Evolutionary conservation across 2,113 vertebrate genomes (phyloP).

Genomic region (Saguinus imperator): DNA sequence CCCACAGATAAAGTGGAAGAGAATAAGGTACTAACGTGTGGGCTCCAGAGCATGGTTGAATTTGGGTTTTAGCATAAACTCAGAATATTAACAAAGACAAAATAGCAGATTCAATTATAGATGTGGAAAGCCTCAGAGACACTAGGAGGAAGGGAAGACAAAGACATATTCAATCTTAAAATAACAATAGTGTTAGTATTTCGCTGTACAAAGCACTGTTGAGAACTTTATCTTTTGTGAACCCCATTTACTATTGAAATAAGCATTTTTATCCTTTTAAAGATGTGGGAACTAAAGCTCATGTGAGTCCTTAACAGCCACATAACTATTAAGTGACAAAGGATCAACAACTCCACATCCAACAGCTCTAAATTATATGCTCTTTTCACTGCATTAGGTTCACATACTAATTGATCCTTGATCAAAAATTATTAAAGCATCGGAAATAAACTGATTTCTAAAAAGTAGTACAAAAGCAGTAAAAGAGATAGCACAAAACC

Average conservation of each 20-base stretch:
- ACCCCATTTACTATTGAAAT: slow-evolving; percentile 26
- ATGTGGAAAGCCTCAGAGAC: slow-evolving; percentile 53
- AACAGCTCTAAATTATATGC: background rate
- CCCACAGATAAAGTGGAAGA: slow-evolving; percentile 55
- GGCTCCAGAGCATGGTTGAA: slow-evolving; percentile 45
- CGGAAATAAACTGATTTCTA: slow-evolving; percentile 10
- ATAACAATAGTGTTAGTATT: slow-evolving; percentile 48
- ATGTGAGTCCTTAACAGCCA: background rate
- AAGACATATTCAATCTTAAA: slow-evolving; percentile 45
- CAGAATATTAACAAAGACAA: slow-evolving; percentile 63
- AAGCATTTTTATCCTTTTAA: slow-evolving; percentile 22
- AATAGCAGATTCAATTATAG: slow-evolving; percentile 69
- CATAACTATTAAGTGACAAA: background rate
- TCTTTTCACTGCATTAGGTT: background rate
- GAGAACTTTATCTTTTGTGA: slow-evolving; percentile 59
- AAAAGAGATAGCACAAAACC: background rate
- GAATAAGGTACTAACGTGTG: background rate
- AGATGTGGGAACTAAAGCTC: background rate
- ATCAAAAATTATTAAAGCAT: slow-evolving; percentile 12
- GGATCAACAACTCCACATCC: background rate
- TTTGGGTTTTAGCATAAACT: slow-evolving; percentile 54
- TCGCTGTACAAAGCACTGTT: slow-evolving; percentile 43
- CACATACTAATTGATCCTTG: background rate
- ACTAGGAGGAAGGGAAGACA: slow-evolving; percentile 24
- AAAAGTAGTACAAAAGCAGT: background rate